phyloP scores from a whole-genome alignment of 2,113 vertebrate species.

The Melozone crissalis region DNA sequence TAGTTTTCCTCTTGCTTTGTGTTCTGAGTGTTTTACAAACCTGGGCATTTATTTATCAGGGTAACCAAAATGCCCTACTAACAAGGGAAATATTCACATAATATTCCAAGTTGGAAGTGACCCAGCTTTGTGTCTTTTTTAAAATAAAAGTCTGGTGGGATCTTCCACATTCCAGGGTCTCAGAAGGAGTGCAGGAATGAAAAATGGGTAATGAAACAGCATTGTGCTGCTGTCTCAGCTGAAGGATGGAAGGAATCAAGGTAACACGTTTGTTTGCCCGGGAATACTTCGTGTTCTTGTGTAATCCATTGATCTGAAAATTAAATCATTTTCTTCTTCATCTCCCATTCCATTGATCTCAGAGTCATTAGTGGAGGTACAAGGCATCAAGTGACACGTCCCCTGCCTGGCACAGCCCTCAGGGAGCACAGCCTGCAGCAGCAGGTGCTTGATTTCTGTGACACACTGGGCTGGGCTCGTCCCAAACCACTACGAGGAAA shows the following conservation, averaged over 20 bases:
- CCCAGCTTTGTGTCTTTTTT: not conserved
- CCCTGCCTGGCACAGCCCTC: not conserved
- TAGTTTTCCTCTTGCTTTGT: not conserved
- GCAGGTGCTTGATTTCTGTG: accelerated
- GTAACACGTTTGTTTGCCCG: not conserved
- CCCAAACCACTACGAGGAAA: accelerated
- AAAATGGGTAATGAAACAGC: not conserved
- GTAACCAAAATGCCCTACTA: not conserved
- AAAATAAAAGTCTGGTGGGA: not conserved
- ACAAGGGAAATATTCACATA: not conserved
- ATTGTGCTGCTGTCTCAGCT: not conserved
- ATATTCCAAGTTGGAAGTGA: not conserved
- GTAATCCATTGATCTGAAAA: slow-evolving; percentile 33
- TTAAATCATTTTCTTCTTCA: slow-evolving; percentile 50
- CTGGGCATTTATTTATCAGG: not conserved
- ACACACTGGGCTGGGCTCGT: not conserved
- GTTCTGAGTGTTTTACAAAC: not conserved
- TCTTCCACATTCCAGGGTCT: not conserved
- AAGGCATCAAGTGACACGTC: not conserved
- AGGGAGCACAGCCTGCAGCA: not conserved
- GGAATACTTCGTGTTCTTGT: not conserved
- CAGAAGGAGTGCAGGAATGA: not conserved
- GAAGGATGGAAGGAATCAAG: not conserved
- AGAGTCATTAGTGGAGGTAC: not conserved
- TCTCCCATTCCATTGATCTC: slow-evolving; percentile 5